Percentiles rank a stretch among this genome's conserved stretches.
Conservation (phyloP, 2,888 invertebrate species). For the Xestia rhomboidea region DNA sequence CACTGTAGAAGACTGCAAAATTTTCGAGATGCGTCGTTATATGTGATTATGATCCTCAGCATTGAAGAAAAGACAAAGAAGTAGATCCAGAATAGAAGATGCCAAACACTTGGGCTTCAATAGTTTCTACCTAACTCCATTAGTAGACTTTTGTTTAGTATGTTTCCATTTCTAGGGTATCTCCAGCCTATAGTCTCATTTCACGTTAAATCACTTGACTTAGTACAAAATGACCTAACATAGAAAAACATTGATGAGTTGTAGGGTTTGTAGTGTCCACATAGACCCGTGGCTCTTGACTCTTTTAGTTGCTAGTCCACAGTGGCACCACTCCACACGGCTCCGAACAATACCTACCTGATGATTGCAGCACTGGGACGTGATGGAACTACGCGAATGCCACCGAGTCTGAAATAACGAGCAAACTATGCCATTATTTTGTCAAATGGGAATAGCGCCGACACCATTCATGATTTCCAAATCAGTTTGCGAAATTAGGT, state of each 20-base stretch:
- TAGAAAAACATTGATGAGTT: neutral
- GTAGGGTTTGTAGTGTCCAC: conserved; percentile 1
- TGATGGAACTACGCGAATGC: conserved; percentile 83
- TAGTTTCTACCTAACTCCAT: neutral
- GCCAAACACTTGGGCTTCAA: neutral
- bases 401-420: conserved; percentile 90
- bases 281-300: conserved; percentile 20
- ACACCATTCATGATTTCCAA: conserved; percentile 76
- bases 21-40: neutral
- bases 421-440: conserved; percentile 89
- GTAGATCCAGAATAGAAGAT: neutral
- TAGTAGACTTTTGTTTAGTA: neutral
- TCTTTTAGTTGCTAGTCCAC: conserved; percentile 29
- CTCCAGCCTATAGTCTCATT: neutral
- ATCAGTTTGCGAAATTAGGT: conserved; percentile 2
- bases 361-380: conserved; percentile 76
- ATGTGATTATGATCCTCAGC: neutral
- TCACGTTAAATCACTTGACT: neutral
- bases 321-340: conserved; percentile 29
- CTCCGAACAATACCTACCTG: conserved; percentile 81
- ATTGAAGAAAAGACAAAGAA: neutral
- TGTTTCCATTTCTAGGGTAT: neutral
- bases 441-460: conserved; percentile 79
- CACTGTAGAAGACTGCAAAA: neutral
- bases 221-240: neutral